phyloP scores from a whole-genome alignment of 2,797 vertebrate genomes.

The Apogon hyalosoma region DNA sequence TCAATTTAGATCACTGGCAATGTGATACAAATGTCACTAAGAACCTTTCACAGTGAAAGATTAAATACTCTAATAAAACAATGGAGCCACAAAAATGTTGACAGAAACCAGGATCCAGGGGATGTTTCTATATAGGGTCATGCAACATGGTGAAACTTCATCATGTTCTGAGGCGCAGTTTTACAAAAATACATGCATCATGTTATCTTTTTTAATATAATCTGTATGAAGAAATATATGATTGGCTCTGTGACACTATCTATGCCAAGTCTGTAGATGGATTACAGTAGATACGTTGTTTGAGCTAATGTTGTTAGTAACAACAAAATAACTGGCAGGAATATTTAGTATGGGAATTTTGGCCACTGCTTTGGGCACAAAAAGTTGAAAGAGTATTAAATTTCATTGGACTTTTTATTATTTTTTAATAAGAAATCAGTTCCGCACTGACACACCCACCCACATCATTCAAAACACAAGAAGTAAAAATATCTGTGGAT shows the following conservation, averaged over 20 bases:
- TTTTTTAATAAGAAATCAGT: constrained; percentile 69
- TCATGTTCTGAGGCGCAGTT: constrained; percentile 74
- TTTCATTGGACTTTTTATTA: constrained; percentile 55
- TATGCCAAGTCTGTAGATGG: constrained; percentile 66
- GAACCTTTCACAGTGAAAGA: constrained; percentile 73
- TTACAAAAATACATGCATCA: constrained; percentile 84
- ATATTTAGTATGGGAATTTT: constrained; percentile 65
- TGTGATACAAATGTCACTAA: constrained; percentile 66
- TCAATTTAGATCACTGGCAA: constrained; percentile 65
- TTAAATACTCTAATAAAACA: constrained; percentile 61
- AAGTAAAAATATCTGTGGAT: constrained; percentile 75
- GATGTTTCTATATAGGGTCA: constrained; percentile 76
- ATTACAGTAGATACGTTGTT: constrained; percentile 65
- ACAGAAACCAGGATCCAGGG: constrained; percentile 73
- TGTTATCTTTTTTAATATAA: constrained; percentile 73
- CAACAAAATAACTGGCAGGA: constrained; percentile 63
- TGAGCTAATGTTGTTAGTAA: constrained; percentile 61
- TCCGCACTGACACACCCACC: constrained; percentile 56
- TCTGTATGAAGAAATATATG: constrained; percentile 77
- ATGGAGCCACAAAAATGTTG: constrained; percentile 71
- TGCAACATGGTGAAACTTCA: constrained; percentile 76
- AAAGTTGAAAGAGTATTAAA: constrained; percentile 68
- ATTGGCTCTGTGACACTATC: constrained; percentile 70
- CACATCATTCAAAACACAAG: constrained; percentile 70
- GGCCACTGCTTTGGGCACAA: constrained; percentile 68